Evolutionary conservation across 2,888 invertebrate genomes (phyloP), one percentile per base, ranked within the genome.

Genomic region (Agriopis leucophaearia): DNA sequence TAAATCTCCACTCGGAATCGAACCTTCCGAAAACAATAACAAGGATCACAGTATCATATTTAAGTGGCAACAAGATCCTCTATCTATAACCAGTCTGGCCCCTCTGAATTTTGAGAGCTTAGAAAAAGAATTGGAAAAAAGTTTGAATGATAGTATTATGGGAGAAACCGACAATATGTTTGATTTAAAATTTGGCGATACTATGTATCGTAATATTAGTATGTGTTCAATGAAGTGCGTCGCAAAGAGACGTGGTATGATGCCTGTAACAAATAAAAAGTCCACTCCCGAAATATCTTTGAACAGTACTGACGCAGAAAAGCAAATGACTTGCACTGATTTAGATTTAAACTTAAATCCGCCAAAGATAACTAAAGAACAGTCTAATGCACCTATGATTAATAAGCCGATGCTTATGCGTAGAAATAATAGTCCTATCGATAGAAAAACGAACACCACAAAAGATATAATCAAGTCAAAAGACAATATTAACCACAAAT

Each of bases 211-310:
- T 16, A 67, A 67, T 38, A 67, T 69, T 35, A 88, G 88, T 66
- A 40, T 87, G 3, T 88, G 85, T 64, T 88, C 88, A 6, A 84
- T 87, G 82, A 79, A 86, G 54, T 88, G 85, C 70, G 67, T 84
- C 0, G 77, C 78, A 7, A 78, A 74, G 18, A 76, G 64, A 35
- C 58, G 69, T 10, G 18, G n/a, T 2, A 67, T 64, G 0, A 69
- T 71, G 13, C 61, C 70, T 4, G 56, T 78, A 12, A 73, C 75
- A 52, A 68, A 65, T 0, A 74, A 74, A 42, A 78, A 79, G 54
- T 82, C 78, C 8, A 27, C 4, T 27, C 72, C 78, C 8, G 64
- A 75, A 10, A 55, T 76, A 1, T 81, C 81, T 13, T 52, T 74
- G 35, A 75, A 74, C 8, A 81, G 79, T 27, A 81, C 81, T 35